A percentile compares a stretch with the other conserved stretches of the same genome.
phyloP scores from a whole-genome alignment of 1,140 invertebrate species.

The Drosophila virilis region DNA sequence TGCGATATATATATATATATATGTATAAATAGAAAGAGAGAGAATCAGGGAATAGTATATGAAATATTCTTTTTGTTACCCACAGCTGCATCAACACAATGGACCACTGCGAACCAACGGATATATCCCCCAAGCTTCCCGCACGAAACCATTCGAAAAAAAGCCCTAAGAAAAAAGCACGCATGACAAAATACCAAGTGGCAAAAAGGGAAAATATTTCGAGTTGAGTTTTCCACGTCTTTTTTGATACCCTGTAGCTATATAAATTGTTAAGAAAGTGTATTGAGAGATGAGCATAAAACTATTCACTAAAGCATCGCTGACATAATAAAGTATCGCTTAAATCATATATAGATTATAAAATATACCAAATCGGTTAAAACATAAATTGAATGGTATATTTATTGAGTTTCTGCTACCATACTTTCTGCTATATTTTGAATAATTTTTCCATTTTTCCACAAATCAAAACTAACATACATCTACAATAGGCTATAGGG shows the following conservation, averaged over 20 bases:
- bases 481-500: not conserved
- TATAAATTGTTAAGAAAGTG: not conserved
- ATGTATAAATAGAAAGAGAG: slow-evolving; percentile 2
- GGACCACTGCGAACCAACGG: slow-evolving; percentile 31
- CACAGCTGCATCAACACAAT: slow-evolving; percentile 72
- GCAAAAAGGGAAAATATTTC: slow-evolving; percentile 45
- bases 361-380: too few relatives aligned
- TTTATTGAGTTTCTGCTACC: too few relatives aligned
- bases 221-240: not conserved
- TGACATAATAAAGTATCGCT: not conserved
- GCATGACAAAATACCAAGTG: slow-evolving; percentile 80
- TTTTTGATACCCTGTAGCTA: slow-evolving; percentile 8
- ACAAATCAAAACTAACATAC: too few relatives aligned
- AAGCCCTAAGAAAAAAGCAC: slow-evolving; percentile 63
- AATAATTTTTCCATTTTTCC: too few relatives aligned
- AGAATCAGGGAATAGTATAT: slow-evolving; percentile 15
- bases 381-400: too few relatives aligned
- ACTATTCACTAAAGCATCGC: too few relatives aligned
- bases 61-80: slow-evolving; percentile 59
- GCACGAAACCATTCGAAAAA: slow-evolving; percentile 4
- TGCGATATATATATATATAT: slow-evolving; percentile 17
- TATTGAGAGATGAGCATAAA: too few relatives aligned
- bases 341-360: too few relatives aligned
- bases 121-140: slow-evolving; percentile 12
- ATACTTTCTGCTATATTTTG: too few relatives aligned